phyloP scores from a whole-genome alignment of 37 sponge, comb jelly and placozoan species.

The Theonella swinhoei region DNA sequence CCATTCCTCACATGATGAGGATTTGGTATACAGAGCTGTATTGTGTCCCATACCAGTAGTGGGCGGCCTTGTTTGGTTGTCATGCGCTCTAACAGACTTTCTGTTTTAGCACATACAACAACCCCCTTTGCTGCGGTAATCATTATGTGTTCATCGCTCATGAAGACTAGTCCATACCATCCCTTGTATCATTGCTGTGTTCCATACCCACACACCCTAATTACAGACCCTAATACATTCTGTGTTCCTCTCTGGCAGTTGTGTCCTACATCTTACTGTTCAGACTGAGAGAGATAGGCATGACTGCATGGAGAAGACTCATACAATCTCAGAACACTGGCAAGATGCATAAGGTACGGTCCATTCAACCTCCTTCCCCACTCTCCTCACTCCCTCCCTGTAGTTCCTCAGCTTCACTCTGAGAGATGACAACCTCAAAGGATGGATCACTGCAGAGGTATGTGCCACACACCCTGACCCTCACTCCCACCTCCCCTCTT shows the following conservation, averaged over 20 bases:
- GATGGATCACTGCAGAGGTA: constrained; percentile 84
- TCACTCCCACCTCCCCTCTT: neutral
- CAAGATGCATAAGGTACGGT: constrained; percentile 81
- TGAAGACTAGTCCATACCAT: too few species aligned
- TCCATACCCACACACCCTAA: too few species aligned
- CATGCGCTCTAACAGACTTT: too few species aligned
- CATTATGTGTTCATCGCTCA: too few species aligned
- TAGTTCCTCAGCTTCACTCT: constrained; percentile 77
- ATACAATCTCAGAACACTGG: constrained; percentile 62
- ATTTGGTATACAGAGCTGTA: too few species aligned
- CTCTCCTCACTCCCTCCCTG: neutral
- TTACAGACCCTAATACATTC: too few species aligned
- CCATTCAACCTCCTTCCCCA: neutral
- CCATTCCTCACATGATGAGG: too few species aligned
- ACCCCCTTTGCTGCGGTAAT: too few species aligned
- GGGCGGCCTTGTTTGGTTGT: too few species aligned
- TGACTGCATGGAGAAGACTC: constrained; percentile 71
- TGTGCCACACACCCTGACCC: neutral
- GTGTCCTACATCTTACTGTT: constrained; percentile 80
- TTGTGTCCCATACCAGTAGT: too few species aligned
- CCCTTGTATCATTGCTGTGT: too few species aligned
- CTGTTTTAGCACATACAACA: too few species aligned
- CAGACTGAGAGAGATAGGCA: constrained; percentile 87
- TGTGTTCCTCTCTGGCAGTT: constrained; percentile 33
- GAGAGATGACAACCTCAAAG: constrained; percentile 59